These are phyloP conservation scores for Aramus guarauna DNA, from an alignment of 2,113 vertebrate species.

Conservation along the genomic window DNA sequence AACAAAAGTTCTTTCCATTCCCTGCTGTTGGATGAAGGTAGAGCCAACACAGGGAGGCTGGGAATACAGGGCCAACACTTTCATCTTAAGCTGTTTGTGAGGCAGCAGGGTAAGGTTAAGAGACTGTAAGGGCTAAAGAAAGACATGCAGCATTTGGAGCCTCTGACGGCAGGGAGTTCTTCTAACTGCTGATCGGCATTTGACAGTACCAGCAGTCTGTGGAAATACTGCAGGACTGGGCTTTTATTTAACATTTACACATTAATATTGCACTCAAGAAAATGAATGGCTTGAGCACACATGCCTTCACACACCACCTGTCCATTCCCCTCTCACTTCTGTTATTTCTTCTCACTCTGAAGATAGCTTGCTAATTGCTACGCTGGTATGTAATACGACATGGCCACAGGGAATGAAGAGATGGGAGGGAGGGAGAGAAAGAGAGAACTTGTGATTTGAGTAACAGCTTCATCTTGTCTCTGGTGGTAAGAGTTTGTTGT, in stretches of 20 bases:
- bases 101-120: not conserved
- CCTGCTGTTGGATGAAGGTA: not conserved
- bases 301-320: constrained; percentile 4
- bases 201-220: not conserved
- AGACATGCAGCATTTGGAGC: not conserved
- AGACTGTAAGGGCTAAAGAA: not conserved
- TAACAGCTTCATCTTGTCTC: not conserved
- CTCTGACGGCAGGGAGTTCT: not conserved
- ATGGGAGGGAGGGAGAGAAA: not conserved
- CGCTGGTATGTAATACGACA: not conserved
- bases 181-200: not conserved
- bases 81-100: not conserved
- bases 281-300: not conserved
- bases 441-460: not conserved
- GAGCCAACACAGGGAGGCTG: not conserved
- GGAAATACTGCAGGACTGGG: not conserved
- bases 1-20: not conserved
- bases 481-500: not conserved
- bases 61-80: not conserved
- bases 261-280: not conserved
- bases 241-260: not conserved
- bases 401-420: not conserved
- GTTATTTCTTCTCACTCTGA: not conserved
- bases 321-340: not conserved
- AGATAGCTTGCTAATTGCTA: not conserved